These are phyloP conservation scores for Parnassius smintheus DNA, from an alignment of 2,888 invertebrate species.

Conservation along the genomic window DNA sequence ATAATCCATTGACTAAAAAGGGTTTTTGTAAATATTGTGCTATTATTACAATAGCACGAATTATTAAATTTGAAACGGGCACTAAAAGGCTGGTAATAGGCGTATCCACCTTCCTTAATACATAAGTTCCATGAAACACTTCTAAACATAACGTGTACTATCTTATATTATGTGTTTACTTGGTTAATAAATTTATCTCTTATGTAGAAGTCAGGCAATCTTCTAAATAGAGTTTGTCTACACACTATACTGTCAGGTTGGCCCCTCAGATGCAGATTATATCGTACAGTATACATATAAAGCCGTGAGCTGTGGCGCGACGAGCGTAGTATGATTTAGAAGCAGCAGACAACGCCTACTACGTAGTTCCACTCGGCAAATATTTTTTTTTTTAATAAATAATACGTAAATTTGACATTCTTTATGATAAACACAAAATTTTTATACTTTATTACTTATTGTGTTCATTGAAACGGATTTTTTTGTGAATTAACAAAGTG, in stretches of 20 bases:
- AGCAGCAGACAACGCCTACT: conserved; percentile 40
- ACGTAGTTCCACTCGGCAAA: conserved; percentile 33
- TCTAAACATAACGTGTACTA: background rate
- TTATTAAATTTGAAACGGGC: too few species aligned
- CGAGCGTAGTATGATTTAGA: conserved; percentile 58
- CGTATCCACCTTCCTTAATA: background rate
- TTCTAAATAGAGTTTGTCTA: conserved; percentile 54
- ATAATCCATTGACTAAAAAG: too few species aligned
- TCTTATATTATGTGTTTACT: conserved; percentile 23
- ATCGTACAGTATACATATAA: conserved; percentile 54
- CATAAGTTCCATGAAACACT: conserved; percentile 10
- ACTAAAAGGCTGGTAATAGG: too few species aligned
- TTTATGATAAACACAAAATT: background rate
- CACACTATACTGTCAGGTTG: conserved; percentile 36
- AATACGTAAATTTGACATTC: background rate
- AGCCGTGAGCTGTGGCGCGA: conserved; percentile 52
- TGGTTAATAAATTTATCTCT: conserved; percentile 34
- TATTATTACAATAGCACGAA: too few species aligned
- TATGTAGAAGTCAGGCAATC: conserved; percentile 54
- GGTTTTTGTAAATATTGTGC: too few species aligned
- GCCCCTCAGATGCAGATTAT: conserved; percentile 39
- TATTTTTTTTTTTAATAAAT: conserved; percentile 7
- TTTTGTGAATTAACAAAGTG: background rate
- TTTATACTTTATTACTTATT: background rate
- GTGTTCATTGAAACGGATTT: background rate